These are phyloP conservation scores for Lepus oiostolus DNA, from an alignment of 2,797 vertebrate species.

Conservation along the genomic window DNA sequence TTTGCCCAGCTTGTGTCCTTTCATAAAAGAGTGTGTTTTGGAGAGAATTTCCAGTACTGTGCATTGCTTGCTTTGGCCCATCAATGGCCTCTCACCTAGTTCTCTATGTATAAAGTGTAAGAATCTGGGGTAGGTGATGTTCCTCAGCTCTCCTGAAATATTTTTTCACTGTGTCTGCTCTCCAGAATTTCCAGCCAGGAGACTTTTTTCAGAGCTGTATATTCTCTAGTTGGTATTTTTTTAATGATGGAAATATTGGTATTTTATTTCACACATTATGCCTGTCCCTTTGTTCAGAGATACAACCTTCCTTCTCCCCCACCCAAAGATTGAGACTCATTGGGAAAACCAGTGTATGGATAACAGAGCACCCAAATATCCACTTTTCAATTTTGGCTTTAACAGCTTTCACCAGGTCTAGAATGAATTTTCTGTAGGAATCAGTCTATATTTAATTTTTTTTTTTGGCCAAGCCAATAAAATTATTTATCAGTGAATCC, in stretches of 20 bases:
- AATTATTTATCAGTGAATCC: no score
- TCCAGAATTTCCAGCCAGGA: neutral
- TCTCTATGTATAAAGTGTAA: neutral
- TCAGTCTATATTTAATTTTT: constrained; percentile 21
- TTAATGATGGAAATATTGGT: neutral
- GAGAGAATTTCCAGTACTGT: neutral
- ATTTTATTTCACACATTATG: neutral
- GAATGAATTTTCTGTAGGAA: neutral
- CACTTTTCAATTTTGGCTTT: constrained; percentile 26
- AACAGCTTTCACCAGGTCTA: neutral
- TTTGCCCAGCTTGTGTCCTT: neutral
- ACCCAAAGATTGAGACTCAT: neutral
- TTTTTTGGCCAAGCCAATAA: neutral
- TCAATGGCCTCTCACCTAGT: neutral
- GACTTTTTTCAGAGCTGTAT: constrained; percentile 29
- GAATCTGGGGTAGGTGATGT: neutral
- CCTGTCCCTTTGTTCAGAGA: neutral
- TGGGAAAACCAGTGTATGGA: neutral
- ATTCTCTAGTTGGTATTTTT: neutral
- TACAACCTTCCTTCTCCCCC: neutral
- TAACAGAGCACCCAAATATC: neutral
- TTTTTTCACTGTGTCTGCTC: neutral
- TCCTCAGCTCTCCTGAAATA: neutral
- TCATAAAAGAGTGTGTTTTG: neutral
- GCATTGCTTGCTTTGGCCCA: neutral